Evolutionary conservation across 2,113 vertebrate genomes (phyloP).

Genomic region (Illadopsis cleaveri): DNA sequence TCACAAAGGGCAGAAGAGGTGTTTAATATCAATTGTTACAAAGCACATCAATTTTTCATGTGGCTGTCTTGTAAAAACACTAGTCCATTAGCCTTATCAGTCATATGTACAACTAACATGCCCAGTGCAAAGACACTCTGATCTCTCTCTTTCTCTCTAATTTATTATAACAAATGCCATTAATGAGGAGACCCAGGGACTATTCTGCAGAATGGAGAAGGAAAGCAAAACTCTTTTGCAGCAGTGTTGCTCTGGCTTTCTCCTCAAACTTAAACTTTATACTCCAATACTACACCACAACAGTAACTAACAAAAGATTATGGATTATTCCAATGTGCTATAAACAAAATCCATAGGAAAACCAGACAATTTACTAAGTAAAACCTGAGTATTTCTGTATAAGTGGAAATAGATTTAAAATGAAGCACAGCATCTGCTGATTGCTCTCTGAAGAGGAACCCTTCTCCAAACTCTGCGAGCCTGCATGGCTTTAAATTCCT

Average conservation of each 20-base stretch:
- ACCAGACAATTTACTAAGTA: neutral
- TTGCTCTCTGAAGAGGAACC: neutral
- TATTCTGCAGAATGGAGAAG: neutral
- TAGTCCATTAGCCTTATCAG: constrained; percentile 45
- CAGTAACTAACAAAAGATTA: neutral
- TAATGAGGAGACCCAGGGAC: neutral
- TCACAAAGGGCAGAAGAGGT: constrained; percentile 1
- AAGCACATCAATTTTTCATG: constrained; percentile 15
- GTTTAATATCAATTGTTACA: neutral
- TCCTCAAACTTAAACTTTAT: neutral
- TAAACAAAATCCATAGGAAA: neutral
- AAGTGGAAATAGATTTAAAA: neutral
- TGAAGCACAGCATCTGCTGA: neutral
- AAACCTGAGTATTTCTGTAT: neutral
- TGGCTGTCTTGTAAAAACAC: constrained; percentile 1
- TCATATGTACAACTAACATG: constrained; percentile 17
- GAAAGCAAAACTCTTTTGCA: neutral
- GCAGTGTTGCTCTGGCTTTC: neutral
- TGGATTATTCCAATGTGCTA: neutral
- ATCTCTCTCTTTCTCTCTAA: neutral
- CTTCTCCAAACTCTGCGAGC: neutral
- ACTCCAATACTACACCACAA: neutral
- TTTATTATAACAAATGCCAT: constrained; percentile 25
- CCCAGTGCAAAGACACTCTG: neutral
- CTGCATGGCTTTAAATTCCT: neutral